Evolutionary conservation across 2,797 vertebrate species (phyloP).

Genomic region (Sebastes paucispinis): DNA sequence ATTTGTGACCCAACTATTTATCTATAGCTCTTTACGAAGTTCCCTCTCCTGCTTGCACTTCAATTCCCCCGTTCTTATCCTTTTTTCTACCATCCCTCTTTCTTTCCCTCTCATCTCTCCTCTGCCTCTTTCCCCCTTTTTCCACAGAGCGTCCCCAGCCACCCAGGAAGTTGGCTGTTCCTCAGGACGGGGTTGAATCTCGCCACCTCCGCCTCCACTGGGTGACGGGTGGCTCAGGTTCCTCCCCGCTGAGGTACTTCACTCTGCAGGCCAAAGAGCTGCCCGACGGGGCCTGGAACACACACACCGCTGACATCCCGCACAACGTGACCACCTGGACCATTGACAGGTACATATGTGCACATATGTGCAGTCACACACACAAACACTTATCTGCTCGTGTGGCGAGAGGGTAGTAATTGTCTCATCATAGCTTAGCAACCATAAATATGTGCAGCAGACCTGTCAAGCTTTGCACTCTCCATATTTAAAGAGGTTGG

Average conservation of each 20-base stretch:
- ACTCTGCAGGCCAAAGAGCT: slow-evolving; percentile 89
- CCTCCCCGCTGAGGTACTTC: slow-evolving; percentile 92
- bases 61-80: background rate
- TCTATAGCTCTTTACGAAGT: background rate
- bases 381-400: background rate
- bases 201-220: slow-evolving; percentile 87
- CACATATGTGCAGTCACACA: background rate
- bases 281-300: slow-evolving; percentile 85
- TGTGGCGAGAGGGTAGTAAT: background rate
- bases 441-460: background rate
- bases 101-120: background rate
- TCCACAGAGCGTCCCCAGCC: slow-evolving; percentile 90
- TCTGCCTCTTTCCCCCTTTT: background rate
- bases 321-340: slow-evolving; percentile 87
- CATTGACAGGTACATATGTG: slow-evolving; percentile 83
- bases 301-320: slow-evolving; percentile 87
- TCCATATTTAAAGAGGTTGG: background rate
- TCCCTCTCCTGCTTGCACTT: background rate
- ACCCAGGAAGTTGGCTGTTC: slow-evolving; percentile 85
- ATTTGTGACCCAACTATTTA: background rate
- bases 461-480: no score
- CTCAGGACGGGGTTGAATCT: slow-evolving; percentile 88
- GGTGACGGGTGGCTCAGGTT: slow-evolving; percentile 88
- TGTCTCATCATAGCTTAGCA: background rate
- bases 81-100: background rate